Evolutionary conservation across 2,113 vertebrate species (phyloP).

Genomic region (Neogale vison): DNA sequence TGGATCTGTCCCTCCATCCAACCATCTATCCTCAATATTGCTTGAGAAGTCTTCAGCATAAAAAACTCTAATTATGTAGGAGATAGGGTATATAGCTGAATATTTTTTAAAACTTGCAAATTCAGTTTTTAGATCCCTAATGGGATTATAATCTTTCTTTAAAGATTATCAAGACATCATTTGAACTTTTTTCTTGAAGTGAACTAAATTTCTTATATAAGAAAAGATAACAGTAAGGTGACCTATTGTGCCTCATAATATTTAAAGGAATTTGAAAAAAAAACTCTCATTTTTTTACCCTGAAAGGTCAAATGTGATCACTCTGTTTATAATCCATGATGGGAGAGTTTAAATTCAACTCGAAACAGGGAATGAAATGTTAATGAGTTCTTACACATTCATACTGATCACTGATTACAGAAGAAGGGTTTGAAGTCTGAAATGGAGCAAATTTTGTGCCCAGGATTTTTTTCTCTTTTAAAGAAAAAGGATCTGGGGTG

Average conservation of each 20-base stretch:
- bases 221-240: background rate
- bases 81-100: background rate
- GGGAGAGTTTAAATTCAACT: slow-evolving; percentile 36
- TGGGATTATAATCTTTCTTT: slow-evolving; percentile 8
- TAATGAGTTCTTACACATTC: background rate
- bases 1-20: background rate
- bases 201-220: background rate
- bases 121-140: background rate
- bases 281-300: background rate
- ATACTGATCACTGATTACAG: background rate
- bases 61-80: background rate
- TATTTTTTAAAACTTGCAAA: background rate
- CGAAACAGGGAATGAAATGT: background rate
- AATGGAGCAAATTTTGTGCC: background rate
- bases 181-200: background rate
- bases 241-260: background rate
- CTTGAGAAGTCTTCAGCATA: background rate
- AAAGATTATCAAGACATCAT: background rate
- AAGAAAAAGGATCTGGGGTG: background rate
- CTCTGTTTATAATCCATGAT: background rate
- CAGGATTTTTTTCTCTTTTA: background rate
- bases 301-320: slow-evolving; percentile 50
- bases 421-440: background rate
- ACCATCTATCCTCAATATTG: background rate
- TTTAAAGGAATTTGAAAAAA: slow-evolving; percentile 43